A percentile compares a stretch with the other conserved stretches of the same genome.
phyloP scores from a whole-genome alignment of 2,888 invertebrate species.

The Hypselothyrea guttata region DNA sequence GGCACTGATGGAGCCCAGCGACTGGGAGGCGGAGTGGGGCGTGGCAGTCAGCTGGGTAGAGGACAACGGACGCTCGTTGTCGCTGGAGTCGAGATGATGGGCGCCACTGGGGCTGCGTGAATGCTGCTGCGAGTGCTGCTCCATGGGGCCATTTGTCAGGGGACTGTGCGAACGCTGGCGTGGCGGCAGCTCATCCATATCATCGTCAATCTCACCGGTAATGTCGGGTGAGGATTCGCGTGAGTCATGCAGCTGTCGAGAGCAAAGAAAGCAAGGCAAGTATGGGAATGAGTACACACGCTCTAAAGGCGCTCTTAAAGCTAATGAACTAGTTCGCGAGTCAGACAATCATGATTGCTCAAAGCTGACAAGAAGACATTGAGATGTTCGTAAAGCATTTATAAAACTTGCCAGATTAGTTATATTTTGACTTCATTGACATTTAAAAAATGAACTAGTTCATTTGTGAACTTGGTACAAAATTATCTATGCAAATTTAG shows the following conservation, averaged over 20 bases:
- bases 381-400: too few relatives aligned
- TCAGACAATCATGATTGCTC: too few relatives aligned
- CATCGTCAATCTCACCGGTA: conserved; percentile 82
- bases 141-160: conserved; percentile 69
- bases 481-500: too few relatives aligned
- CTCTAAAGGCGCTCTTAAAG: too few relatives aligned
- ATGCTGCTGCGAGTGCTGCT: conserved; percentile 59
- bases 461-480: neutral
- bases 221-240: conserved; percentile 83
- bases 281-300: too few relatives aligned
- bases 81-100: conserved; percentile 78
- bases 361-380: too few relatives aligned
- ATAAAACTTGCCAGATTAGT: neutral
- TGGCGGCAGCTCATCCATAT: conserved; percentile 71
- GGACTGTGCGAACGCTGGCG: conserved; percentile 80
- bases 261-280: neutral
- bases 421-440: neutral
- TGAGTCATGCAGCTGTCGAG: conserved; percentile 80
- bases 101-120: conserved; percentile 78
- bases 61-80: conserved; percentile 81
- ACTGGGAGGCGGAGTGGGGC: conserved; percentile 81
- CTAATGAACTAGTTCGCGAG: neutral
- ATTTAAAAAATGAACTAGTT: neutral
- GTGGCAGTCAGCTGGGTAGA: conserved; percentile 80
- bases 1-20: conserved; percentile 84